phyloP scores from a whole-genome alignment of 2,888 invertebrate genomes.

The Philonicus albiceps region DNA sequence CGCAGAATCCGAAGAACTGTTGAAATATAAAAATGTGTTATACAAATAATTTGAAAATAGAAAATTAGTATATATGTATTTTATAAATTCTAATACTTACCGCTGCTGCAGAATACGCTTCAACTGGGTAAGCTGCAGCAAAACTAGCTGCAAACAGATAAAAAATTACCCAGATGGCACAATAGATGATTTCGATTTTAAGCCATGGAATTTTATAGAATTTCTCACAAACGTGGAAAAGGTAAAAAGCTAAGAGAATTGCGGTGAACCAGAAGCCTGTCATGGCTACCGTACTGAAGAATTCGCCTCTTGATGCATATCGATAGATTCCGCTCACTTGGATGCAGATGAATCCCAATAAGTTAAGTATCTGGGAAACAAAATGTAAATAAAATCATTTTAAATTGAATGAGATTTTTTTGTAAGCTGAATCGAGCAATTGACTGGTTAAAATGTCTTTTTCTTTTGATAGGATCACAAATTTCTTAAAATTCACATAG shows the following conservation, averaged over 20 bases:
- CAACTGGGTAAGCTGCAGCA: constrained; percentile 69
- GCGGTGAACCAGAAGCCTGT: constrained; percentile 86
- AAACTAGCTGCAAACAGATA: constrained; percentile 79
- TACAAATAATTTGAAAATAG: not conserved
- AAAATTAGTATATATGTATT: not conserved
- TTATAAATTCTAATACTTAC: constrained; percentile 67
- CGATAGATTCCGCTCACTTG: constrained; percentile 67
- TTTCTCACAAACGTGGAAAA: constrained; percentile 87
- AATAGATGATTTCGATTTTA: constrained; percentile 80
- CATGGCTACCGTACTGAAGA: constrained; percentile 82
- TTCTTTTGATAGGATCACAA: no score
- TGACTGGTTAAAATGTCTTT: no score
- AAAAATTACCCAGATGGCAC: constrained; percentile 75
- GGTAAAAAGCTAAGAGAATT: constrained; percentile 78
- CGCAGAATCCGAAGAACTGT: constrained; percentile 87
- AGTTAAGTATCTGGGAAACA: constrained; percentile 69
- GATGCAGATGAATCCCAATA: constrained; percentile 84
- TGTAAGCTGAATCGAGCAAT: not conserved
- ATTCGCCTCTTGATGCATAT: constrained; percentile 70
- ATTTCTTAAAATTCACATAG: not conserved
- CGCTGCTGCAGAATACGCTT: constrained; percentile 70
- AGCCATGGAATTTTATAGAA: constrained; percentile 87
- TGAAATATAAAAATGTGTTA: not conserved
- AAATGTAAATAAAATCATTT: not conserved
- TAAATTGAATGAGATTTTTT: no score